A percentile compares a stretch with the other conserved stretches of the same genome.
phyloP scores from a whole-genome alignment of 2,113 vertebrate species.

The Trinectes maculatus region DNA sequence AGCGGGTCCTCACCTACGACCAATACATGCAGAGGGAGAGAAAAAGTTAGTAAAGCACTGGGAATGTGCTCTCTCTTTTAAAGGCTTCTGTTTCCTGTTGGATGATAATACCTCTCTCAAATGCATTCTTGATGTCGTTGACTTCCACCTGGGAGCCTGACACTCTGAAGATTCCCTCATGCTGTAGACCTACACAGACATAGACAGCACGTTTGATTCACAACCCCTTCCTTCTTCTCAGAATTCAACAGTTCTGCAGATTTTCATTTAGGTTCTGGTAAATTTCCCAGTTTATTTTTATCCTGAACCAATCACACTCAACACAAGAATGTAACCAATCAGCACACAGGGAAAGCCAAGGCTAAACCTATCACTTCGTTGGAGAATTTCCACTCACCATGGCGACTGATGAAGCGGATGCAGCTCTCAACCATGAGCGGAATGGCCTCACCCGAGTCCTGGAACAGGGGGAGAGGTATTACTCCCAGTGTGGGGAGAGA shows the following conservation, averaged over 20 bases:
- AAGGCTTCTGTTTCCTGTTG: slow-evolving; percentile 9
- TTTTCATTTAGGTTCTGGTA: neutral
- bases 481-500: slow-evolving; percentile 10
- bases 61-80: neutral
- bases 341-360: slow-evolving; percentile 10
- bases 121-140: slow-evolving; percentile 99
- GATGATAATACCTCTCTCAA: slow-evolving; percentile 90
- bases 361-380: slow-evolving; percentile 42
- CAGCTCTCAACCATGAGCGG: slow-evolving; percentile 98
- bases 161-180: slow-evolving; percentile 97
- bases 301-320: slow-evolving; percentile 23
- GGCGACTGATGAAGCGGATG: slow-evolving; percentile 96
- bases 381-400: slow-evolving; percentile 85
- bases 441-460: slow-evolving; percentile 93
- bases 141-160: slow-evolving; percentile 98
- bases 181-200: slow-evolving; percentile 87
- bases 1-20: slow-evolving; percentile 92
- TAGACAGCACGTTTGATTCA: neutral
- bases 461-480: slow-evolving; percentile 22
- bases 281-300: neutral
- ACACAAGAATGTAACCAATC: slow-evolving; percentile 41
- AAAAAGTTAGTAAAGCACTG: neutral
- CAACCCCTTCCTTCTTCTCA: neutral
- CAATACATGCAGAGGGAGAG: neutral
- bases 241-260: neutral